Evolutionary conservation across 2,888 invertebrate genomes (phyloP), one percentile per base, ranked within the genome.

Genomic region (Halictus quadricinctus): DNA sequence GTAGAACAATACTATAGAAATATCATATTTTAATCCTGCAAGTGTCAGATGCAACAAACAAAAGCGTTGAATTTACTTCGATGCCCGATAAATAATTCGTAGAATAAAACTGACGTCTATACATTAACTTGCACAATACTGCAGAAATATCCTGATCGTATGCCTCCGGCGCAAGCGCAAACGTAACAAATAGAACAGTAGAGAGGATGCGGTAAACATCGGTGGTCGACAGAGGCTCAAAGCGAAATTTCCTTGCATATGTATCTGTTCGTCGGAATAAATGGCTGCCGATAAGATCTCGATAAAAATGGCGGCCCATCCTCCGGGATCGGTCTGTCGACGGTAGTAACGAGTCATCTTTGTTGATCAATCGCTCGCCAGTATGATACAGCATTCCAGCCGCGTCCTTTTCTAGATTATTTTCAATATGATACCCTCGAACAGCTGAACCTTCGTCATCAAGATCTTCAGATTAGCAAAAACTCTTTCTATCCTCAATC

Each of bases 311-410:
- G 54, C 60, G 76, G 43, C 41, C 70, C 43, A 50, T 69, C 75
- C 36, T 43, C n/a, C 13, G 64, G 72, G 80, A 81, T 79, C 76
- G 78, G 81, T 46, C 78, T 73, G 77, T 75, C 76, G 85, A 84
- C 84, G 77, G 86, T 83, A 80, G 83, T 87, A 87, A 86, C 83
- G 76, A 83, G 82, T 83, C 80, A 87, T 87, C 86, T 87, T 83
- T 87, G 85, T 87, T 82, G 86, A 87, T 87, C 86, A 80, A 86
- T 85, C 80, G 80, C 72, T 77, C 77, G 76, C 86, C 80, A 75
- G 86, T 82, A 87, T 87, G 86, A 87, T 85, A 83, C 83, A 83
- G 86, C 86, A 83, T 83, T 83, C 83, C 80, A 50, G 46, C 80
- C 60, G n/a, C 79, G 80, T 87, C 85, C 69, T 79, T 77, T 69